Evolutionary conservation across 1,140 invertebrate species (phyloP).

Genomic region (Orius laevigatus): DNA sequence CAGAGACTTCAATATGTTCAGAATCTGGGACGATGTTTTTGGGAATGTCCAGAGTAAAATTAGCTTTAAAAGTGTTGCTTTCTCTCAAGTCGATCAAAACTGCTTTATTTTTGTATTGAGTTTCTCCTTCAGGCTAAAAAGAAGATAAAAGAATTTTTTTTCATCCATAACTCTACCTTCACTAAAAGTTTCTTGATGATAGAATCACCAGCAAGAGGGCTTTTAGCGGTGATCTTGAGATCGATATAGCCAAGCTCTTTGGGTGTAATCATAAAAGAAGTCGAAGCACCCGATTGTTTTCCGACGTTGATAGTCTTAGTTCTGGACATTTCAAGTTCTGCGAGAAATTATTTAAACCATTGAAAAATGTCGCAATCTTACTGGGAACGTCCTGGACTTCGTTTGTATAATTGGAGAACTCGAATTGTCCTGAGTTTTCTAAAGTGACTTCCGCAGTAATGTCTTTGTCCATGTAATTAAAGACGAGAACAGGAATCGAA

Average conservation of each 20-base stretch:
- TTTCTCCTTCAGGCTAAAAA: slow-evolving; percentile 55
- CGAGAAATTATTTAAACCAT: slow-evolving; percentile 6
- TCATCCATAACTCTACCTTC: slow-evolving; percentile 35
- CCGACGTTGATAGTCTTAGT: slow-evolving; percentile 45
- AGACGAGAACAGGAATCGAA: slow-evolving; percentile 75
- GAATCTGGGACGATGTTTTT: slow-evolving; percentile 53
- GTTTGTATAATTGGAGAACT: slow-evolving; percentile 58
- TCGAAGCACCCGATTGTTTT: slow-evolving; percentile 45
- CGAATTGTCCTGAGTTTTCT: slow-evolving; percentile 66
- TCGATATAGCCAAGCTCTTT: slow-evolving; percentile 52
- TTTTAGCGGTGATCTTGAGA: slow-evolving; percentile 55
- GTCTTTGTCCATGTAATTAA: slow-evolving; percentile 75
- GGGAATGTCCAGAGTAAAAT: slow-evolving; percentile 51
- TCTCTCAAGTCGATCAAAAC: slow-evolving; percentile 57
- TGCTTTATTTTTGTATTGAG: slow-evolving; percentile 56
- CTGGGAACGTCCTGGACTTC: slow-evolving; percentile 42
- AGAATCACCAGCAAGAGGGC: slow-evolving; percentile 50
- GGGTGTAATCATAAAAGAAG: slow-evolving; percentile 67
- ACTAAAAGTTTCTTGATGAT: slow-evolving; percentile 52
- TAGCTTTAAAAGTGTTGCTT: slow-evolving; percentile 33
- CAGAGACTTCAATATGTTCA: slow-evolving; percentile 52
- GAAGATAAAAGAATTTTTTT: neutral
- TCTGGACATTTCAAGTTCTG: slow-evolving; percentile 45
- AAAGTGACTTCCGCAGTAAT: slow-evolving; percentile 65
- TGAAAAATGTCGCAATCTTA: slow-evolving; percentile 35